Base-by-base conservation (phyloP, 2,888 invertebrate genomes). In the Biston betularia region DNA sequence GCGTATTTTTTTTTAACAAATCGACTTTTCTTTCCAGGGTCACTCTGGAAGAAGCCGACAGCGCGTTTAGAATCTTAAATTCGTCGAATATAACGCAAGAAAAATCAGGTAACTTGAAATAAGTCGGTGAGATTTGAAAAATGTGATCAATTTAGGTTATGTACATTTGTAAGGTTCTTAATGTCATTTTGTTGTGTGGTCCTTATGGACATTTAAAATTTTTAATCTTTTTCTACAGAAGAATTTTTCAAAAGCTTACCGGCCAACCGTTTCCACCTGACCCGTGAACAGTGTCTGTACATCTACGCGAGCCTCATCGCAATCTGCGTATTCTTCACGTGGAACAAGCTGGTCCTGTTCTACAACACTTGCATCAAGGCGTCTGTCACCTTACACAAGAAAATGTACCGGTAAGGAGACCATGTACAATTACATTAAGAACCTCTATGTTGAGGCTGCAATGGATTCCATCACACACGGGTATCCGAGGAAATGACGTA, bases 351-450 rank as follows among this genome's bases (percentile, higher is more conserved):
- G 1, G 95, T 95, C 53, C 89, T 95, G 0, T 97, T 97, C 89
- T 97, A 96, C 81, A 94, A 93, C 70, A 95, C 96, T 71, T 97
- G 97, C 75, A 96, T 97, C 81, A 94, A 93, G 35, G 96, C 97
- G 0, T 97, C 98, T 0, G 91, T 95, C 15, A 94, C 90, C 4
- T 89, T 98, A 0, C 98, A 98, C 83, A 96, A 97, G 79, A 93
- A 83, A 3, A 97, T 97, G 97, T 97, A 97, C 84, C 87, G 92
- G 78, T 94, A 71, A 60, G 78, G 11, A n/a, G n/a, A n/a, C n/a
- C n/a, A n/a, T n/a, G n/a, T n/a, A n/a, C n/a, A n/a, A n/a, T n/a
- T n/a, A n/a, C n/a, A n/a, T n/a, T n/a, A n/a, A n/a, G n/a, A n/a
- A n/a, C n/a, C n/a, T n/a, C n/a, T n/a, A n/a, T n/a, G n/a, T n/a